These are phyloP conservation scores for Cotesia congregata DNA, from an alignment of 2,888 invertebrate genomes.

Conservation along the genomic window DNA sequence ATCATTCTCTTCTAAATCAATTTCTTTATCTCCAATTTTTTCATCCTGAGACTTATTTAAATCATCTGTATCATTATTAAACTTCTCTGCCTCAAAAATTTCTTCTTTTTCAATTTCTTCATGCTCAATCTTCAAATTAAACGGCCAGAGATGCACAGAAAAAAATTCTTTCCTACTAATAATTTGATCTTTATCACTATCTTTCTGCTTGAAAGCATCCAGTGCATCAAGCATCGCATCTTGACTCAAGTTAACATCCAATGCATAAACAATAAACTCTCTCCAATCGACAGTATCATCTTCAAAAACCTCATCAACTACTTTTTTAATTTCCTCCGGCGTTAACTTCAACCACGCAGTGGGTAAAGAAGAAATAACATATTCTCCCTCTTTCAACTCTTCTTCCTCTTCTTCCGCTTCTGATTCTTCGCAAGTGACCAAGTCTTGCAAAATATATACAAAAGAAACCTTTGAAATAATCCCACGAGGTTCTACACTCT, in stretches of 20 bases:
- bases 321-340: conserved; percentile 69
- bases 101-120: conserved; percentile 16
- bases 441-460: conserved; percentile 73
- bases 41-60: neutral
- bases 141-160: conserved; percentile 41
- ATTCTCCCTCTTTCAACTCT: conserved; percentile 59
- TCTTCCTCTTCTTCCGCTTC: neutral
- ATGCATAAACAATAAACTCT: conserved; percentile 76
- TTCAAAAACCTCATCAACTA: conserved; percentile 73
- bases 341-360: conserved; percentile 69
- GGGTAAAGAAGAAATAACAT: conserved; percentile 66
- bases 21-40: neutral
- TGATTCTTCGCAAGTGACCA: conserved; percentile 70
- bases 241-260: conserved; percentile 72
- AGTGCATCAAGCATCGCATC: conserved; percentile 73
- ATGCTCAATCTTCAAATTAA: conserved; percentile 27
- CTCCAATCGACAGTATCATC: conserved; percentile 76
- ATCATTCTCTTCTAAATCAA: neutral
- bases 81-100: neutral
- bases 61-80: neutral
- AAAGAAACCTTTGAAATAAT: conserved; percentile 70
- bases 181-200: conserved; percentile 64
- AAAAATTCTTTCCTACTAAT: conserved; percentile 58
- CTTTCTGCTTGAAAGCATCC: conserved; percentile 71
- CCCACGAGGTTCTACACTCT: conserved; percentile 67